These are phyloP conservation scores for Trichogramma evanescens DNA, from an alignment of 2,888 invertebrate species.

Conservation along the genomic window DNA sequence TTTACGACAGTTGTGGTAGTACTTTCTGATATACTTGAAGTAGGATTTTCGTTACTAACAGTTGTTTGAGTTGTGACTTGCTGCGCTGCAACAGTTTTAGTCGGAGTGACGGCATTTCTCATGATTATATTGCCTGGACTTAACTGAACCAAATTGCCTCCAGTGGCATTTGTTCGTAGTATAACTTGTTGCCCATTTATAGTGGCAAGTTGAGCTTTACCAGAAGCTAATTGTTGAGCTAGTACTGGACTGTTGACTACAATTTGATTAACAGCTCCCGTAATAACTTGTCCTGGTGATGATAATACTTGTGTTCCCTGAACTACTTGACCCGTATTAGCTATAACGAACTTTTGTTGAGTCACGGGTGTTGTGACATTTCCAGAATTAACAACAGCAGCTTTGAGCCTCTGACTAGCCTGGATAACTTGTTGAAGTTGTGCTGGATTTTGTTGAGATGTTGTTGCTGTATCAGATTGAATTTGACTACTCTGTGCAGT, in stretches of 20 bases:
- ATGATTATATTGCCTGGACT: conserved; percentile 40
- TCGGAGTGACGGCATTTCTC: conserved; percentile 34
- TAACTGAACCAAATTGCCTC: conserved; percentile 64
- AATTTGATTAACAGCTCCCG: conserved; percentile 54
- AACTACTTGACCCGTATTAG: conserved; percentile 42
- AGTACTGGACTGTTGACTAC: conserved; percentile 67
- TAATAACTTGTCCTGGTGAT: conserved; percentile 39
- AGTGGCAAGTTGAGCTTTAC: conserved; percentile 76
- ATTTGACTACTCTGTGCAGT: not conserved
- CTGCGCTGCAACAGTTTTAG: conserved; percentile 15
- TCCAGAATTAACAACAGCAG: conserved; percentile 28
- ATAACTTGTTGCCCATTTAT: conserved; percentile 81
- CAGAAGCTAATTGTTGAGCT: conserved; percentile 74
- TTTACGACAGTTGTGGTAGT: conserved; percentile 23
- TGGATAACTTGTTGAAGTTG: conserved; percentile 31
- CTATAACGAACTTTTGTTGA: conserved; percentile 35
- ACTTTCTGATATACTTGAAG: conserved; percentile 25
- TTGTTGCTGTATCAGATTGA: conserved; percentile 22
- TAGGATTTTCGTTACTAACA: conserved; percentile 20
- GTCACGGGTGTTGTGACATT: conserved; percentile 26
- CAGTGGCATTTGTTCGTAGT: conserved; percentile 61
- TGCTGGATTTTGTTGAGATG: conserved; percentile 30
- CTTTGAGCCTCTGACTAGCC: conserved; percentile 30
- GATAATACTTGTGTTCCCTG: conserved; percentile 40
- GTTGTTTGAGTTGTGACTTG: conserved; percentile 16